These are phyloP conservation scores for Xyliphius kryptos DNA, from an alignment of 2,113 vertebrate species.

Conservation along the genomic window DNA sequence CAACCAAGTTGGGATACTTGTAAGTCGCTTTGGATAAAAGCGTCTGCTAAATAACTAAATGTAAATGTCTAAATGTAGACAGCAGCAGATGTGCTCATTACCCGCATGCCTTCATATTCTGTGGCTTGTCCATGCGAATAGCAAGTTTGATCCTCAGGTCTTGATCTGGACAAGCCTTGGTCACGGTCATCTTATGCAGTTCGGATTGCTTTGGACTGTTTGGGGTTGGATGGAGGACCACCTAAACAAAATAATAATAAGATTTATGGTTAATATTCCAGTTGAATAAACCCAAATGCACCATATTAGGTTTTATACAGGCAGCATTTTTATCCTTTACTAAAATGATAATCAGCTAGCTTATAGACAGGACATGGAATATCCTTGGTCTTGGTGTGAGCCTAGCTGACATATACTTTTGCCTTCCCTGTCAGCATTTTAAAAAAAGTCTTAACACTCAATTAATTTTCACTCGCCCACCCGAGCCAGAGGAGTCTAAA, in stretches of 20 bases:
- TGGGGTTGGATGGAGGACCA: conserved; percentile 94
- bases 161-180: conserved; percentile 95
- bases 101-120: conserved; percentile 99
- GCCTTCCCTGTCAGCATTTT: conserved; percentile 35
- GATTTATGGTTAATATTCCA: neutral
- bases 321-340: neutral
- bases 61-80: no score
- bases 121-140: conserved; percentile 97
- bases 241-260: conserved; percentile 58
- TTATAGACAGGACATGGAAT: conserved; percentile 13
- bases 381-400: conserved; percentile 36
- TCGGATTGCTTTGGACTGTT: conserved; percentile 97
- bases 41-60: no score
- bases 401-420: conserved; percentile 34
- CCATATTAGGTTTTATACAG: conserved; percentile 5
- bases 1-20: no score
- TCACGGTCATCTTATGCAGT: conserved; percentile 96
- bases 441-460: conserved; percentile 25
- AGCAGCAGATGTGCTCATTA: conserved; percentile 54
- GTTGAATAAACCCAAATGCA: no score
- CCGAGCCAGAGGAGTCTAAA: conserved; percentile 14
- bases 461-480: conserved; percentile 31
- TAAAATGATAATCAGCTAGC: conserved; percentile 21
- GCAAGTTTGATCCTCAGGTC: conserved; percentile 97
- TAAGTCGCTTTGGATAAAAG: no score